These are phyloP conservation scores for Autographa gamma DNA, from an alignment of 2,888 invertebrate species.

Conservation along the genomic window DNA sequence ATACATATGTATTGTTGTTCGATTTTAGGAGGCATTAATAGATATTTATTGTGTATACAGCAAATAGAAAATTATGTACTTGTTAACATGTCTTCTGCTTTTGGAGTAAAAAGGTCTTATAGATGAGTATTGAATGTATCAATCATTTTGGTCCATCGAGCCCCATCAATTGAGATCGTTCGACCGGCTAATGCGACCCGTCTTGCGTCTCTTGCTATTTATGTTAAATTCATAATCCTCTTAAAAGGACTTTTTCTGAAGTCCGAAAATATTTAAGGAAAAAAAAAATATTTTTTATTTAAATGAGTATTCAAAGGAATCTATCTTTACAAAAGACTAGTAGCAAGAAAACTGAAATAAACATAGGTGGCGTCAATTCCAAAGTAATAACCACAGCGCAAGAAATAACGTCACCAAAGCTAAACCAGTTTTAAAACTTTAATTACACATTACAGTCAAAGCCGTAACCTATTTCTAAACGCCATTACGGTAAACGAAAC, in stretches of 20 bases:
- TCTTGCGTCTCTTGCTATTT: slow-evolving; percentile 9
- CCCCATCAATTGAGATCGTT: slow-evolving; percentile 9
- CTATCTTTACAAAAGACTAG: background rate
- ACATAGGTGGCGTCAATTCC: background rate
- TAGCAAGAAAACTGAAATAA: too few relatives aligned
- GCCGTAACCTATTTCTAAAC: slow-evolving; percentile 13
- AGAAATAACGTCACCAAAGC: background rate
- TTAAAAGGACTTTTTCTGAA: slow-evolving; percentile 2
- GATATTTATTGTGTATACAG: background rate
- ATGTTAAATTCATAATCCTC: slow-evolving; percentile 31
- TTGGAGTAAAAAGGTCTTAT: background rate
- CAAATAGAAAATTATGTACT: background rate
- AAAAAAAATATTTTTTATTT: slow-evolving; percentile 1
- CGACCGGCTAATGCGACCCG: slow-evolving; percentile 17
- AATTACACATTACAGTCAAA: slow-evolving; percentile 7
- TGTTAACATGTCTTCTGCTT: background rate
- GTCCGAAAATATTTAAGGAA: slow-evolving; percentile 9
- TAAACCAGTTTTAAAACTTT: slow-evolving; percentile 9
- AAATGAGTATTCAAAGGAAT: background rate
- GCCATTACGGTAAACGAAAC: slow-evolving; percentile 13
- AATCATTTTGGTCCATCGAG: slow-evolving; percentile 7
- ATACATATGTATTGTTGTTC: too few relatives aligned
- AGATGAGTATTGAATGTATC: background rate
- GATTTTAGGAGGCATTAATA: background rate
- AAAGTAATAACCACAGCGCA: background rate